phyloP scores from a whole-genome alignment of 2,888 invertebrate species.

The Spisula subtruncata region DNA sequence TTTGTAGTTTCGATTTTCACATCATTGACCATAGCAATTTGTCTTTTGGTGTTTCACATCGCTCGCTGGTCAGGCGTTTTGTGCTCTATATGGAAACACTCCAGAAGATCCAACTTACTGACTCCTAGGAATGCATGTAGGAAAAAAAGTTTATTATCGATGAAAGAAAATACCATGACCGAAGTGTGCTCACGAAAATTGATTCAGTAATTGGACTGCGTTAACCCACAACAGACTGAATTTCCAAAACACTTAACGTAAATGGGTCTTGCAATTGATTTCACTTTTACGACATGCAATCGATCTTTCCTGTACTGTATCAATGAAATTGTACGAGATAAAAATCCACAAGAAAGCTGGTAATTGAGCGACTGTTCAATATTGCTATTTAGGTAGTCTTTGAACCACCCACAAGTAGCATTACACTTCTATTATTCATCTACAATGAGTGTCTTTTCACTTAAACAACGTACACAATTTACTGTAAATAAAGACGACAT shows the following conservation, averaged over 20 bases:
- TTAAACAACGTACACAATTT: background rate
- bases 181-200: slow-evolving; percentile 21
- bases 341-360: background rate
- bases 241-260: background rate
- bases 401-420: background rate
- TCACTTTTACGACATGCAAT: background rate
- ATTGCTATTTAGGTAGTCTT: background rate
- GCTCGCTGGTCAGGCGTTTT: no score
- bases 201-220: slow-evolving; percentile 7
- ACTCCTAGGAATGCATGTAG: background rate
- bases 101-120: background rate
- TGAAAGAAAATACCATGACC: background rate
- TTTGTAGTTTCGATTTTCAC: no score
- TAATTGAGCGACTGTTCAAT: background rate
- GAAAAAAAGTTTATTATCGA: background rate
- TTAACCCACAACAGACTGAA: background rate
- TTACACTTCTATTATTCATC: background rate
- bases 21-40: no score
- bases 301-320: background rate
- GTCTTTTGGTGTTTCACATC: no score
- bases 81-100: background rate
- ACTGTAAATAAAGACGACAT: background rate
- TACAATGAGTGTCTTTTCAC: background rate
- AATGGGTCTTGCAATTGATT: background rate
- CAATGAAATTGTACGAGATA: background rate